phyloP scores from a whole-genome alignment of 2,113 vertebrate genomes.

The Brachyhypopomus gauderio region DNA sequence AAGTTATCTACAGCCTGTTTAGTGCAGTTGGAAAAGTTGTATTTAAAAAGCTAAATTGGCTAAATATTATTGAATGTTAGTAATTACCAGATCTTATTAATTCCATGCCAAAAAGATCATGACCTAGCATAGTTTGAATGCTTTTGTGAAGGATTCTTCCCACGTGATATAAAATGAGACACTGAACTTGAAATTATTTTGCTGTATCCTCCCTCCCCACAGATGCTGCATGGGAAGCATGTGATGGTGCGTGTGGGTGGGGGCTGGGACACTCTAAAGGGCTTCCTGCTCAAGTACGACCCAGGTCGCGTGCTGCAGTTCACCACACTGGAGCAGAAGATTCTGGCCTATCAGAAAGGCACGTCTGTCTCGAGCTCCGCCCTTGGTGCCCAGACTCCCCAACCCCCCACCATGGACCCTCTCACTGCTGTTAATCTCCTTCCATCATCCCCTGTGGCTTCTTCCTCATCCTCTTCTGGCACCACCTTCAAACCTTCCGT shows the following conservation, averaged over 20 bases:
- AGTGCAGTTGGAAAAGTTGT: too few species aligned
- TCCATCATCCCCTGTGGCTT: constrained; percentile 60
- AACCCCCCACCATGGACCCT: constrained; percentile 86
- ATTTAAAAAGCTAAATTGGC: too few species aligned
- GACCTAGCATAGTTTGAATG: too few species aligned
- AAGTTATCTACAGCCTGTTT: too few species aligned
- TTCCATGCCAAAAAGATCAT: too few species aligned
- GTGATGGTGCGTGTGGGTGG: constrained; percentile 99
- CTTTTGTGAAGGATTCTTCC: too few species aligned
- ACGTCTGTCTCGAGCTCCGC: constrained; percentile 68
- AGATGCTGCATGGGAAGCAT: constrained; percentile 98
- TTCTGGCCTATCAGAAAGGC: constrained; percentile 92
- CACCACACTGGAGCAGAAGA: constrained; percentile 96
- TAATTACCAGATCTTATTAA: too few species aligned
- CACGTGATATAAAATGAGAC: too few species aligned
- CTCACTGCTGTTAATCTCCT: constrained; percentile 81
- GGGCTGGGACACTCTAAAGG: constrained; percentile 97
- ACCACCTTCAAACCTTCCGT: constrained; percentile 62
- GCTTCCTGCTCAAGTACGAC: constrained; percentile 94
- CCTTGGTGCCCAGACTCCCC: constrained; percentile 57
- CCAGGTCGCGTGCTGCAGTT: constrained; percentile 92
- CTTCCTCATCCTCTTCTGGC: constrained; percentile 56
- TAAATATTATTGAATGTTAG: too few species aligned
- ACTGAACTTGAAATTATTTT: neutral
- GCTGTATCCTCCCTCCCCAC: constrained; percentile 9